Base-by-base conservation (phyloP, 2,797 vertebrate genomes). In the Carcharodon carcharias region DNA sequence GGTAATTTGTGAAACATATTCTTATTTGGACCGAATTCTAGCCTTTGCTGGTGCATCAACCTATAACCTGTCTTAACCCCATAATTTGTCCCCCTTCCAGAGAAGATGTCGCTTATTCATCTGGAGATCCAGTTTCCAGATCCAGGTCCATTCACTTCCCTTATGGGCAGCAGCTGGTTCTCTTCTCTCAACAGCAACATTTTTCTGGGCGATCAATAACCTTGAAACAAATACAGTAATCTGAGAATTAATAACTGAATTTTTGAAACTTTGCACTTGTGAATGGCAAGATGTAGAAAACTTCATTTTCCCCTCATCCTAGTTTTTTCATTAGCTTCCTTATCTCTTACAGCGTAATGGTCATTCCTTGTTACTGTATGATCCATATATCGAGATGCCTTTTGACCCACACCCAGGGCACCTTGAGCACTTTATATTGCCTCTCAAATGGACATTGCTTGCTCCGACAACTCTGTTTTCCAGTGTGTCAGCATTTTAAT, bases 401-500 rank as follows among this genome's bases (percentile, higher is more conserved):
- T 95, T 12, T 73, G 50, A 77, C 23, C 16, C 18, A 73, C 50
- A 54, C 54, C 45, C 28, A 16, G 45, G 67, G 26, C 16, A 95
- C 77, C 28, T 77, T 95, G 45, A 95, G 18, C 14, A 56, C 58
- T n/a, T 93, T n/a, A 67, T 67, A 21, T 93, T 93, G 21, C n/a
- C 40, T 65, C 69, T n/a, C 16, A 7, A 56, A 56, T 54, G 45
- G 94, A 35, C 45, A 77, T 77, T 95, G 45, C 7, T 73, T 58
- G 50, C 50, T 73, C 31, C 54, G 31, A 7, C 77, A 95, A 95
- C 50, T 12, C 61, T n/a, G 31, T 95, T 95, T 73, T 56, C 31
- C 50, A 54, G 94, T 50, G 5, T 54, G 69, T 56, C 31, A 95
- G 94, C 94, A 77, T 95, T 95, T 95, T 35, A 56, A 77, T 77